Conservation (phyloP, 2,113 vertebrate genomes). For the Melanerpes formicivorus region DNA sequence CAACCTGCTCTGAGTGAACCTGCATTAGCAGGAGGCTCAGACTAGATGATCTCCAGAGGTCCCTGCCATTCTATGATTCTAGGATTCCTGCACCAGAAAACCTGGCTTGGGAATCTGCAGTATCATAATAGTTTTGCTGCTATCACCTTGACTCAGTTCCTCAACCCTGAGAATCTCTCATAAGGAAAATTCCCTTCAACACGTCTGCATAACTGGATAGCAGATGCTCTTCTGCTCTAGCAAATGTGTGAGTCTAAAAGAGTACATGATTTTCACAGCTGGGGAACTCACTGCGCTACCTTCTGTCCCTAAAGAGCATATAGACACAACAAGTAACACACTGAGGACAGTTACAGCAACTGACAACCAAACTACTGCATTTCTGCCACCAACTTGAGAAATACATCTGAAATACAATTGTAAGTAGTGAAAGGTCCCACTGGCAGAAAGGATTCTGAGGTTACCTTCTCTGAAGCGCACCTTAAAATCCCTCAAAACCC, state of each 20-base stretch:
- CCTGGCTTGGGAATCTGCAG: background rate
- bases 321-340: background rate
- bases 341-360: background rate
- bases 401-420: background rate
- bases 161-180: background rate
- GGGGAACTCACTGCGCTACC: background rate
- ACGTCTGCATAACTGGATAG: background rate
- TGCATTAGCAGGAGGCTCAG: too few species aligned
- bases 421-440: background rate
- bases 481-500: background rate
- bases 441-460: background rate
- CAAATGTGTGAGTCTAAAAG: background rate
- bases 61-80: too few species aligned
- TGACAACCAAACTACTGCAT: conserved; percentile 6
- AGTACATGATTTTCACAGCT: background rate
- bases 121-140: background rate
- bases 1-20: too few species aligned
- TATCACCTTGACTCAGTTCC: background rate
- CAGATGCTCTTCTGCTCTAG: background rate
- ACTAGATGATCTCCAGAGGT: too few species aligned
- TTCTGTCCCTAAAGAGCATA: background rate
- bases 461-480: background rate
- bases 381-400: conserved; percentile 8
- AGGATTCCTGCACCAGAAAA: background rate
- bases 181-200: background rate